phyloP scores from a whole-genome alignment of 2,113 vertebrate genomes.

The Elgaria multicarinata region DNA sequence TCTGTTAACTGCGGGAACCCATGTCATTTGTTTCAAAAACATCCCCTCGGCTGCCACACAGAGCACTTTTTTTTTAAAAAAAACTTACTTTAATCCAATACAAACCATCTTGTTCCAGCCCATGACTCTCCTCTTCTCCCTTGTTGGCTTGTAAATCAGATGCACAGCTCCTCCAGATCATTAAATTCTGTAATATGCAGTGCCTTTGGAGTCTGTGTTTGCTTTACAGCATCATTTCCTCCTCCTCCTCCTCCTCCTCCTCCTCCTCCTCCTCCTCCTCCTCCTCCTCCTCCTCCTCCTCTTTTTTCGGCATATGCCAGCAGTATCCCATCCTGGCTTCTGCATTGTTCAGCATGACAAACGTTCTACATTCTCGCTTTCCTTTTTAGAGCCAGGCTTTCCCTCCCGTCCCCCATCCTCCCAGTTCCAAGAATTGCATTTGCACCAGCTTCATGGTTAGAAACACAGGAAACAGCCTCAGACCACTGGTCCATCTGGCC shows the following conservation, averaged over 20 bases:
- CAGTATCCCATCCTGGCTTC: not conserved
- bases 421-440: not conserved
- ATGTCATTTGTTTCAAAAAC: not conserved
- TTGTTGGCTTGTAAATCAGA: slow-evolving; percentile 1
- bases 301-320: not conserved
- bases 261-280: no score
- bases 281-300: no score
- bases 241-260: not conserved
- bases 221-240: not conserved
- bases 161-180: slow-evolving; percentile 10
- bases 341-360: not conserved
- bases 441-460: not conserved
- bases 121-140: not conserved
- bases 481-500: no score
- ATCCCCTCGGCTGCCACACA: not conserved
- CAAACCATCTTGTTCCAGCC: not conserved
- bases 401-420: not conserved
- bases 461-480: not conserved
- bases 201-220: not conserved
- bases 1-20: not conserved
- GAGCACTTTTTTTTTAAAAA: not conserved
- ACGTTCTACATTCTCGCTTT: no score
- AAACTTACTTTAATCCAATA: not conserved
- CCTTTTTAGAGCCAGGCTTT: not conserved
- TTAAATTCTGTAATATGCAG: slow-evolving; percentile 2